These are phyloP conservation scores for Carassius auratus DNA, from an alignment of 2,113 vertebrate species.

Conservation along the genomic window DNA sequence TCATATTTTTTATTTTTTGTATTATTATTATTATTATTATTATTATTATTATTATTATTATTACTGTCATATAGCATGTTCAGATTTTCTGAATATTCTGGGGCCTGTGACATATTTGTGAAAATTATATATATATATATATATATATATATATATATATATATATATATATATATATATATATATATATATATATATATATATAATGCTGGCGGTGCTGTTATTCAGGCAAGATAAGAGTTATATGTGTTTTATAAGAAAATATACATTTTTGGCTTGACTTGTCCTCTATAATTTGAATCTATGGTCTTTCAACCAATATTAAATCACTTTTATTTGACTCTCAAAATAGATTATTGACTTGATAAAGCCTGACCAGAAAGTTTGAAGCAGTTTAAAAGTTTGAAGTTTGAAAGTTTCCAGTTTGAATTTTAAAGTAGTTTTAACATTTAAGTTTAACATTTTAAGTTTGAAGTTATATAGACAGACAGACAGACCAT, in stretches of 20 bases:
- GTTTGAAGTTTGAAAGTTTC: neutral
- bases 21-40: no score
- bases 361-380: neutral
- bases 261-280: neutral
- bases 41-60: no score
- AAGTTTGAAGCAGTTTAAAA: neutral
- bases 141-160: no score
- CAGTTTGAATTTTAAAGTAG: neutral
- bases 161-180: no score
- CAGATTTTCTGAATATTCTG: no score
- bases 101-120: neutral
- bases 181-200: no score
- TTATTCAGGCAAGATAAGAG: no score
- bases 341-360: neutral
- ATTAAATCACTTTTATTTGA: neutral
- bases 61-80: no score
- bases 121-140: neutral
- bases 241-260: neutral
- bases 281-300: neutral
- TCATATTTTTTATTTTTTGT: no score
- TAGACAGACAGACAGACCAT: no score
- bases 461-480: neutral
- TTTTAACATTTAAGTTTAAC: neutral
- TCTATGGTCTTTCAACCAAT: neutral
- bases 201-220: neutral